Evolutionary conservation across 2,797 vertebrate species (phyloP).

Genomic region (Tenualosa thibaudeaui): DNA sequence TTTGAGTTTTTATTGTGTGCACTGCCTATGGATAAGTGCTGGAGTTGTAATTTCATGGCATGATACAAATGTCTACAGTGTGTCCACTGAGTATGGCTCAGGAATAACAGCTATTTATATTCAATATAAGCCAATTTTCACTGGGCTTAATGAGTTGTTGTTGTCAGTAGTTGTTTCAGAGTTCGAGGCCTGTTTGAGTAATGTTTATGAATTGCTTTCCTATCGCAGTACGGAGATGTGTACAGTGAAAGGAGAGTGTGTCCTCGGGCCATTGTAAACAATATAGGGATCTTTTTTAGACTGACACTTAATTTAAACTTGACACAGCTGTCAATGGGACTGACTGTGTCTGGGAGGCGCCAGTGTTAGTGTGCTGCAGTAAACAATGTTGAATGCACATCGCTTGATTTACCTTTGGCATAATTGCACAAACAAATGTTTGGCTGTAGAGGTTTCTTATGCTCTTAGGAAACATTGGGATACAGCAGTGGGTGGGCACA

Average conservation of each 20-base stretch:
- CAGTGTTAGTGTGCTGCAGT: constrained; percentile 28
- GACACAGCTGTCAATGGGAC: constrained; percentile 41
- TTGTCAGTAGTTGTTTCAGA: constrained; percentile 36
- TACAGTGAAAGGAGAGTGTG: constrained; percentile 25
- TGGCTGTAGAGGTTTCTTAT: background rate
- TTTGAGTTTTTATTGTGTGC: background rate
- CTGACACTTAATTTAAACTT: constrained; percentile 35
- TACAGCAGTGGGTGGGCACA: background rate
- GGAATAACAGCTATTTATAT: constrained; percentile 28
- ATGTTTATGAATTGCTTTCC: constrained; percentile 51
- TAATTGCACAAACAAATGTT: constrained; percentile 20
- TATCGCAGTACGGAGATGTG: constrained; percentile 42
- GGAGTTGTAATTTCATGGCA: background rate
- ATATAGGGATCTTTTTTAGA: constrained; percentile 34
- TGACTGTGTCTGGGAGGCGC: constrained; percentile 39
- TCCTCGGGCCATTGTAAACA: constrained; percentile 35
- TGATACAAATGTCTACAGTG: constrained; percentile 10
- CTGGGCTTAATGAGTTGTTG: constrained; percentile 27
- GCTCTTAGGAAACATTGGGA: background rate
- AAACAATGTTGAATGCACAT: constrained; percentile 8
- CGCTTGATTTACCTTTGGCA: constrained; percentile 15
- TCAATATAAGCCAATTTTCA: constrained; percentile 21
- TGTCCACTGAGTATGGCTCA: constrained; percentile 13
- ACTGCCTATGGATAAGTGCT: background rate
- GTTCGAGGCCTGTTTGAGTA: constrained; percentile 35